Base-by-base conservation (phyloP, 2,888 invertebrate species). In the Sussaba pulchella region DNA sequence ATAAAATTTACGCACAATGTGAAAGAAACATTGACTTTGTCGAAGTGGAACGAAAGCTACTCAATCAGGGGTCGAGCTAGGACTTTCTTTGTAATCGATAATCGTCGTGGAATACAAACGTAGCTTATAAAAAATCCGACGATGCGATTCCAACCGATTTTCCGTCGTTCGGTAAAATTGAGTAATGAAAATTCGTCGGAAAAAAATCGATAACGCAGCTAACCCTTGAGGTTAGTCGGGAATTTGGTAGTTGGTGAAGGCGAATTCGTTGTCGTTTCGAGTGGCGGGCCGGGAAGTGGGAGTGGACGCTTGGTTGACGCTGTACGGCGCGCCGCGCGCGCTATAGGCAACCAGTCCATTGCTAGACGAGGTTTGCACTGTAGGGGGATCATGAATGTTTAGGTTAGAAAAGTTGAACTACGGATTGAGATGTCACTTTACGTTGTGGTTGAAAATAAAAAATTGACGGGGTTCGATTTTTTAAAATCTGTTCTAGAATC, bases 401-500 rank as follows among this genome's bases (percentile, higher is more conserved):
- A n/a, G n/a, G 14, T 36, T 14, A 14, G 31, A 17, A 31, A 57
- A 31, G 31, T 57, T 52, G 9, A 57, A 57, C 57, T 31, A 17
- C 9, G 31, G 57, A 57, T 54, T 14, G 26, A 14, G 31, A 9
- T 57, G 31, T 4, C 2, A 41, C 10, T 10, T 10, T 8, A 41
- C 41, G 41, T 43, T 12, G 4, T 1, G n/a, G 43, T n/a, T n/a
- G 4, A n/a, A 43, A 43, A 12, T 43, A 5, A 9, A 57, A 9
- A 36, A 54, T 36, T 43, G 14, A 26, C 47, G 21, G 63, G 39
- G 12, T 76, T 67, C 45, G 36, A 57, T 43, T 45, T 66, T 50
- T 64, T 24, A n/a, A n/a, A n/a, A 36, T 81, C 50, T 70, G 70
- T 73, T 81, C 54, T 77, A 77, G 81, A 77, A 47, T 64, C 61